Base-by-base conservation (phyloP, 1,140 invertebrate genomes). In the Drosophila eugracilis region DNA sequence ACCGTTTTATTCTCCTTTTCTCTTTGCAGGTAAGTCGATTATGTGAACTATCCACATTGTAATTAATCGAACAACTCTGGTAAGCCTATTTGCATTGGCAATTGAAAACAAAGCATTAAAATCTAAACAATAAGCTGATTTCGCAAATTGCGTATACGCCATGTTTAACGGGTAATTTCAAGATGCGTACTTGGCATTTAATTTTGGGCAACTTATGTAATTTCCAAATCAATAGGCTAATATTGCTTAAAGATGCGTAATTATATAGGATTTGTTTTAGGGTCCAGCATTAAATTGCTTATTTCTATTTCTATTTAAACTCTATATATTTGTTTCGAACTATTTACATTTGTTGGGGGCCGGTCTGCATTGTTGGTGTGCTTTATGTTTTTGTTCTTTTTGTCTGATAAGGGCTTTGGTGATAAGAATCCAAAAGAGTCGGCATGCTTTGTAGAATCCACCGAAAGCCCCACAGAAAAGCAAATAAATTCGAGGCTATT, bases 21-120 rank as follows among this genome's bases (percentile, higher is more conserved):
- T 84, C 34, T 42, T 84, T 84, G n/a, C 21, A 84, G 80, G 80
- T 84, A 78, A 84, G 80, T 84, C 30, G 4, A 60, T 30, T 49
- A 10, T 32, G 28, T 9, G 7, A n/a, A 28, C 34, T 36, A 34
- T 5, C 9, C 6, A 9, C 4, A 17, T 5, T 49, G 2, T 22
- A 21, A 24, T 44, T 62, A 17, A 59, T 22, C 22, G 14, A 10
- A 14, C 10, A 30, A 22, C 15, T 24, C 19, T 4, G 41, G 52
- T 72, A 50, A 67, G 63, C 52, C 32, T 9, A 47, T 39, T 28
- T 26, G 39, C 15, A 10, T 44, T 0, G 17, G 14, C 21, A 21
- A 26, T 7, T 32, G 2, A 57, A 32, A 49, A 5, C 26, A 47
- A 28, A 47, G 44, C 24, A 22, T 1, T 22, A 10, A 12, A 28